Percentiles rank a stretch among this genome's conserved stretches.
These are phyloP conservation scores for Austrofundulus limnaeus DNA, from an alignment of 2,113 vertebrate species.

Conservation along the genomic window DNA sequence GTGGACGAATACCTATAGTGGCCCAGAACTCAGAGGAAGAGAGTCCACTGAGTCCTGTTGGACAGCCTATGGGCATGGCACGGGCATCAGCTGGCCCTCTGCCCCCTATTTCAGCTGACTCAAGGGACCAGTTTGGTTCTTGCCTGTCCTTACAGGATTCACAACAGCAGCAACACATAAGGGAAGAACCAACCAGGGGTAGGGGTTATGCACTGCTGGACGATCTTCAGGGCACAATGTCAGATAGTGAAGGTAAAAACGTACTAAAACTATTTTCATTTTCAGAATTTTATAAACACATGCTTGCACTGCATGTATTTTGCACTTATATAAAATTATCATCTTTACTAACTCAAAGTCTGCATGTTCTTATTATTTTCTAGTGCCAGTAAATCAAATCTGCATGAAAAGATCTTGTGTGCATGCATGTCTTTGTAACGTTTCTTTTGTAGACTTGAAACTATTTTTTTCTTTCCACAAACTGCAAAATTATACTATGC, in stretches of 20 bases:
- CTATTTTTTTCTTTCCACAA: slow-evolving; percentile 35
- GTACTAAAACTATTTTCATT: slow-evolving; percentile 8
- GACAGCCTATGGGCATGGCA: slow-evolving; percentile 99
- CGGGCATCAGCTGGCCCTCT: slow-evolving; percentile 95
- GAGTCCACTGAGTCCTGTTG: slow-evolving; percentile 96
- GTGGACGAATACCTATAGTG: slow-evolving; percentile 95
- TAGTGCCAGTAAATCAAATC: slow-evolving; percentile 48
- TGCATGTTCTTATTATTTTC: slow-evolving; percentile 59
- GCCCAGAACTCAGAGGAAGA: slow-evolving; percentile 99
- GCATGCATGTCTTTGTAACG: slow-evolving; percentile 40
- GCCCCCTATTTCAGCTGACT: slow-evolving; percentile 97
- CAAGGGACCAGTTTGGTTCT: slow-evolving; percentile 97
- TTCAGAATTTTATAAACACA: slow-evolving; percentile 28
- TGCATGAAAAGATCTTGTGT: slow-evolving; percentile 21
- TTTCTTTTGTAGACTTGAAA: background rate
- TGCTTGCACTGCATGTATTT: slow-evolving; percentile 50
- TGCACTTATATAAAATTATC: slow-evolving; percentile 2
- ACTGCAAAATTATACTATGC: slow-evolving; percentile 16
- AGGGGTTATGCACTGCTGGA: slow-evolving; percentile 94
- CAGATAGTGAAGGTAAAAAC: slow-evolving; percentile 97
- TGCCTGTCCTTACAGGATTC: slow-evolving; percentile 91
- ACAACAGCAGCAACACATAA: slow-evolving; percentile 95
- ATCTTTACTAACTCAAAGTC: slow-evolving; percentile 15
- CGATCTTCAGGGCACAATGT: slow-evolving; percentile 98
- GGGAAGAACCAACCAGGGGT: slow-evolving; percentile 91